phyloP scores from a whole-genome alignment of 2,113 vertebrate genomes.

The Poicephalus gulielmi region DNA sequence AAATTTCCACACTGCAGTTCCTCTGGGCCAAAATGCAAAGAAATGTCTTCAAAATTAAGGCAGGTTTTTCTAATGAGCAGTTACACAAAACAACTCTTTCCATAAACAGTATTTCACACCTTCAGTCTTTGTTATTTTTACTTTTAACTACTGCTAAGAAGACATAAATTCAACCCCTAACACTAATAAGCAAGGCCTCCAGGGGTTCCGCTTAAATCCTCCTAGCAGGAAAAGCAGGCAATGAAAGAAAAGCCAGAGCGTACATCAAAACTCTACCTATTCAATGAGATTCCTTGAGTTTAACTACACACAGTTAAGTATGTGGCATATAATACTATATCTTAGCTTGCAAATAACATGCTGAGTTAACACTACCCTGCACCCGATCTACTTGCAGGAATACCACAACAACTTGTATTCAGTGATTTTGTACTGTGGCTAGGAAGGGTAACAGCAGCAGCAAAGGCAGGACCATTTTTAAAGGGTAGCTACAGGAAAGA shows the following conservation, averaged over 20 bases:
- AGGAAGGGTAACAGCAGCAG: neutral
- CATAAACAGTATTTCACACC: neutral
- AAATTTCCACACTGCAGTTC: neutral
- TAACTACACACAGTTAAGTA: neutral
- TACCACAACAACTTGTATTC: neutral
- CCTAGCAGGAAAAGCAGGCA: neutral
- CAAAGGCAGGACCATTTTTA: neutral
- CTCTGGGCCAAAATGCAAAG: neutral
- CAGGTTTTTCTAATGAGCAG: neutral
- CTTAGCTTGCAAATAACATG: neutral
- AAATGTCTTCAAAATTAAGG: neutral
- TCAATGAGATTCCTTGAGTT: neutral
- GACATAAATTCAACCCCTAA: neutral
- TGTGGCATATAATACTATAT: neutral
- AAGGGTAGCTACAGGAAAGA: neutral
- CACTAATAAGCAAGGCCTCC: neutral
- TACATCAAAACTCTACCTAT: neutral
- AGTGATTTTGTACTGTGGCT: neutral
- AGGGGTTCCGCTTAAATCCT: neutral
- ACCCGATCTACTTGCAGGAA: neutral
- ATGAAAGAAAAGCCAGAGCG: neutral
- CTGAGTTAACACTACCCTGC: neutral
- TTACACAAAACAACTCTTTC: neutral
- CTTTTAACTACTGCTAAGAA: neutral
- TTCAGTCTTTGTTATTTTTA: neutral